Evolutionary conservation across 2,888 invertebrate species (phyloP).

Genomic region (Papilio elwesi): DNA sequence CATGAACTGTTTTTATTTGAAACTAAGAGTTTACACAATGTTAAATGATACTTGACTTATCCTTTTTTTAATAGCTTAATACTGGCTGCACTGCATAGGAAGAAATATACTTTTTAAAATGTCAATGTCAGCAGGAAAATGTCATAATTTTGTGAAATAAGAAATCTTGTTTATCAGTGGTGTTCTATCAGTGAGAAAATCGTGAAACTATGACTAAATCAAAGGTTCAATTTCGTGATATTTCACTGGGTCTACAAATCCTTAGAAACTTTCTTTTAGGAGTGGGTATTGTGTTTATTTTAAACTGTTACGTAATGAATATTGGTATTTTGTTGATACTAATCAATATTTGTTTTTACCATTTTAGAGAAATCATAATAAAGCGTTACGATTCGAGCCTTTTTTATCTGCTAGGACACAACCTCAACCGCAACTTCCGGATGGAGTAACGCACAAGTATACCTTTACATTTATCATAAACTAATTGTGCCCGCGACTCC

Average conservation of each 20-base stretch:
- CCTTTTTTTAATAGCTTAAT: neutral
- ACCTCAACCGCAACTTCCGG: conserved; percentile 91
- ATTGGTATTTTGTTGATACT: conserved; percentile 15
- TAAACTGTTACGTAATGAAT: conserved; percentile 39
- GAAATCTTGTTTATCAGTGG: conserved; percentile 31
- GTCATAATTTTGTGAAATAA: conserved; percentile 3
- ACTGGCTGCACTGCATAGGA: conserved; percentile 4
- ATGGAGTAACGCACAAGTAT: conserved; percentile 89
- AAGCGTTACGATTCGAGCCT: conserved; percentile 88
- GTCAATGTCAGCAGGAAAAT: conserved; percentile 10
- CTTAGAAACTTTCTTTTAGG: conserved; percentile 88
- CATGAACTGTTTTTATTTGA: no score
- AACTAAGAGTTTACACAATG: no score
- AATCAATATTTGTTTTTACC: conserved; percentile 42
- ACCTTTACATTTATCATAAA: conserved; percentile 36
- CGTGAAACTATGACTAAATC: conserved; percentile 63
- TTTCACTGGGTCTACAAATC: conserved; percentile 85
- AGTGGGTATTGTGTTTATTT: conserved; percentile 73
- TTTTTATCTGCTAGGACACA: conserved; percentile 89
- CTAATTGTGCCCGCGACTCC: no score
- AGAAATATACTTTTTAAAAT: neutral
- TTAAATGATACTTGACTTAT: no score
- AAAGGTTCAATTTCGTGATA: conserved; percentile 84
- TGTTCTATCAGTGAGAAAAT: conserved; percentile 24
- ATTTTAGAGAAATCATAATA: conserved; percentile 84